Evolutionary conservation across 1,140 invertebrate species (phyloP).

Genomic region (Daktulosphaira vitifoliae): DNA sequence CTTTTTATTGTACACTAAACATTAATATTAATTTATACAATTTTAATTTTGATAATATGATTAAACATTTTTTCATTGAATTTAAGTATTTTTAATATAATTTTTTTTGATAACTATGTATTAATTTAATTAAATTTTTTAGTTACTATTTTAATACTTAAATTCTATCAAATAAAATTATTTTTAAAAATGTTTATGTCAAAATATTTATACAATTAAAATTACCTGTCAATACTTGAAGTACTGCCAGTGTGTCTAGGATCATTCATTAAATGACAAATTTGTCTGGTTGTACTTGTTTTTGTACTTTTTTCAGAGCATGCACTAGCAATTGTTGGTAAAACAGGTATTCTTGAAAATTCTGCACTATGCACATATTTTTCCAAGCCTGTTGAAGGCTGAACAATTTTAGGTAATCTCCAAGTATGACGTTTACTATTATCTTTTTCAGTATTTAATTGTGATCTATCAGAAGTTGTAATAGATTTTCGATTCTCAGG

Average conservation of each 20-base stretch:
- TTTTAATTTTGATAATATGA: too few relatives aligned
- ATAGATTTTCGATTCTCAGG: background rate
- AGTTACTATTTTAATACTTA: too few relatives aligned
- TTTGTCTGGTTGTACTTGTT: slow-evolving; percentile 20
- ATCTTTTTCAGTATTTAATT: slow-evolving; percentile 30
- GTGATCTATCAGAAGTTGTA: slow-evolving; percentile 14
- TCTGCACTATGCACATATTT: slow-evolving; percentile 29
- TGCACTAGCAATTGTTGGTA: slow-evolving; percentile 29
- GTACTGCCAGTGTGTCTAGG: slow-evolving; percentile 27
- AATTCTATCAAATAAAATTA: too few relatives aligned
- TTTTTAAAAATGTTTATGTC: too few relatives aligned
- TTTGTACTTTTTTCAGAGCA: slow-evolving; percentile 18
- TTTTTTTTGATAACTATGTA: too few relatives aligned
- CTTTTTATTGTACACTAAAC: too few relatives aligned
- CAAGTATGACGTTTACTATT: slow-evolving; percentile 17
- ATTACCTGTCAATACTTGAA: slow-evolving; percentile 30
- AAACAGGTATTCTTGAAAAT: slow-evolving; percentile 35
- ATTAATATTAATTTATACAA: too few relatives aligned
- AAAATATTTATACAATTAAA: background rate
- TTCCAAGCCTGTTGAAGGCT: background rate
- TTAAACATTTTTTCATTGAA: too few relatives aligned
- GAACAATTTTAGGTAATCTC: slow-evolving; percentile 34
- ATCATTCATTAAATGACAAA: slow-evolving; percentile 26
- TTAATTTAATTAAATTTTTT: too few relatives aligned
- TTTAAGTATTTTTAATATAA: too few relatives aligned